A percentile compares a stretch with the other conserved stretches of the same genome.
Conservation (phyloP, 2,888 invertebrate genomes). For the Rapana venosa region DNA sequence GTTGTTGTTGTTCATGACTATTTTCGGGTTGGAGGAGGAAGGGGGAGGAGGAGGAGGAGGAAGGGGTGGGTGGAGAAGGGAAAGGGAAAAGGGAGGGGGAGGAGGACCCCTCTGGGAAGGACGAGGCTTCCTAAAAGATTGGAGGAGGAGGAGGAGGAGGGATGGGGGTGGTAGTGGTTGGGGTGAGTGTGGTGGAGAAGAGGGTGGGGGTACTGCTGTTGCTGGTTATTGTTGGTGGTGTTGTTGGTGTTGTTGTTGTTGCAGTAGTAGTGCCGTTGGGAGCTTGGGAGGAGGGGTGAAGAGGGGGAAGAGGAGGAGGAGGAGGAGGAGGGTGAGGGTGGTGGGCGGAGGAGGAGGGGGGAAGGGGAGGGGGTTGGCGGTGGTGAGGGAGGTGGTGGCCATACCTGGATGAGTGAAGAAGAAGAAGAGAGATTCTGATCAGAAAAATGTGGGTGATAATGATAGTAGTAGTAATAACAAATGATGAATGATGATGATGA, state of each 20-base stretch:
- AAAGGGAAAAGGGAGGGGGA: not conserved
- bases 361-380: not conserved
- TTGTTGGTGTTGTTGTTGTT: not conserved
- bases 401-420: not conserved
- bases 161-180: not conserved
- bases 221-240: not conserved
- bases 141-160: not conserved
- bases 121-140: not conserved
- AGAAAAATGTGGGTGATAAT: too few species aligned
- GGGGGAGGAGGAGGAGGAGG: not conserved
- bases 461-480: too few species aligned
- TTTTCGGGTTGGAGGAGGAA: not conserved
- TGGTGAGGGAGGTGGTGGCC: constrained; percentile 14
- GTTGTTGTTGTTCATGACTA: not conserved
- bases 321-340: not conserved
- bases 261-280: not conserved
- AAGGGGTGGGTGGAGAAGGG: not conserved
- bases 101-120: not conserved
- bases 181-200: not conserved
- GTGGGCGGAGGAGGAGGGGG: not conserved
- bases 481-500: too few species aligned
- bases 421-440: not conserved
- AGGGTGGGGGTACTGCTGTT: not conserved
- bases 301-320: not conserved
- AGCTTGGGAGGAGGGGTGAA: not conserved